Percentiles rank a stretch among this genome's conserved stretches.
Evolutionary conservation across 2,888 invertebrate species (phyloP).

Genomic region (Notodonta ziczac): DNA sequence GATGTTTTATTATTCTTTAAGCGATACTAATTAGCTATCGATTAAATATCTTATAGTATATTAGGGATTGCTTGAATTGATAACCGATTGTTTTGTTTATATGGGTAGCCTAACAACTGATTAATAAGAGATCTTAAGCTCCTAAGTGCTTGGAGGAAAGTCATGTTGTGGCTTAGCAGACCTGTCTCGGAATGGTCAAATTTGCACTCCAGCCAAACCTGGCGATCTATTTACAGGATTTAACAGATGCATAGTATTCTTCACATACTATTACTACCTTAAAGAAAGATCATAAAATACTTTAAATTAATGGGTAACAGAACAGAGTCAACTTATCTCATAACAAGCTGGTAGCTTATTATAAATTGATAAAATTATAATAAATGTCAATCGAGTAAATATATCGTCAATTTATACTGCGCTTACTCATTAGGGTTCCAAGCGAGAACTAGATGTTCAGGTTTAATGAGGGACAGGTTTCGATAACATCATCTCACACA

Average conservation of each 20-base stretch:
- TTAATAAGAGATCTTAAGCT: too few species aligned
- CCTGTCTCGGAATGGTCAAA: too few species aligned
- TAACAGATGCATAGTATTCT: neutral
- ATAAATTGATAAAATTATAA: neutral
- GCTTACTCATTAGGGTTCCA: neutral
- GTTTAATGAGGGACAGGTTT: constrained; percentile 1
- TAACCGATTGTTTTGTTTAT: too few species aligned
- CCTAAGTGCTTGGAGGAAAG: too few species aligned
- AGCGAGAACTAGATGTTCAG: constrained; percentile 4
- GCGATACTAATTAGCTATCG: too few species aligned
- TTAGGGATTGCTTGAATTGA: too few species aligned
- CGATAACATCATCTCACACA: constrained; percentile 6
- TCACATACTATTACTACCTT: neutral
- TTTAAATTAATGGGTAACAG: neutral
- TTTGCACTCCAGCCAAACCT: neutral
- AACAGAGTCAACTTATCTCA: neutral
- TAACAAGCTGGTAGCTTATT: neutral
- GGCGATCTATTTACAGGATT: neutral
- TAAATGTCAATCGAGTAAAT: constrained; percentile 3
- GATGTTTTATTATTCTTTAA: neutral
- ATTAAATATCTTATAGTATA: too few species aligned
- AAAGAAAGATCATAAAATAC: neutral
- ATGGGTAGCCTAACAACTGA: too few species aligned
- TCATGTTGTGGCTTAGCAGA: too few species aligned
- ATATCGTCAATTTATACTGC: constrained; percentile 1